Base-by-base conservation (phyloP, 2,888 invertebrate species). In the Brachylomia viminalis region DNA sequence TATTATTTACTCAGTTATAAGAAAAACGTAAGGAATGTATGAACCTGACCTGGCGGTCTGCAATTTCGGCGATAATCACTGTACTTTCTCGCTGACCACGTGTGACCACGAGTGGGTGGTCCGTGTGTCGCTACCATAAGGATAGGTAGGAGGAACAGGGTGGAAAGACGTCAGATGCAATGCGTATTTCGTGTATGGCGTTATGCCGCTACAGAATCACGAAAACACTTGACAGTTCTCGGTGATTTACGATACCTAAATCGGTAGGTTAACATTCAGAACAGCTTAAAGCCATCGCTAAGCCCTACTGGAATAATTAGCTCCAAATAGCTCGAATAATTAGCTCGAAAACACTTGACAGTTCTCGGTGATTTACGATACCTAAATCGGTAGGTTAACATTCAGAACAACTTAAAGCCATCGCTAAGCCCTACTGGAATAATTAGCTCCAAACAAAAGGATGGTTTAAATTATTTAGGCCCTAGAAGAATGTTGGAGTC, bases 1-100 rank as follows among this genome's bases (percentile, higher is more conserved):
- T 45, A 64, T 45, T 38, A 17, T 27, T 27, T 56, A 62, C 23
- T 27, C 33, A 20, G 15, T n/a, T 56, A 42, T 7, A 49, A 17
- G 10, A 75, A 45, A 77, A 64, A 76, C 4, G 47, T 47, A n/a
- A 27, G 8, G 7, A 45, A 27, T 27, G 11, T 64, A 13, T 23
- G 30, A 15, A 65, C 23, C 62, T 11, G 42, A 42, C 6, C 56
- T 2, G 27, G 15, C 15, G 1, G 7, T 56, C 27, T 15, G 47
- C 47, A 5, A 47, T 15, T 47, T 10, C 42, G 6, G 10, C 42
- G 42, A 42, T 42, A 42, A 6, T 42, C 42, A 42, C 42, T 10
- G 8, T 42, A 10, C 38, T 38, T 38, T 38, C 6, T 38, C 42
- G 42, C 42, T 42, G 42, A 10, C 42, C 42, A 42, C 10, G 42